These are phyloP conservation scores for Colletes collaris DNA, from an alignment of 2,888 invertebrate species.

Conservation along the genomic window DNA sequence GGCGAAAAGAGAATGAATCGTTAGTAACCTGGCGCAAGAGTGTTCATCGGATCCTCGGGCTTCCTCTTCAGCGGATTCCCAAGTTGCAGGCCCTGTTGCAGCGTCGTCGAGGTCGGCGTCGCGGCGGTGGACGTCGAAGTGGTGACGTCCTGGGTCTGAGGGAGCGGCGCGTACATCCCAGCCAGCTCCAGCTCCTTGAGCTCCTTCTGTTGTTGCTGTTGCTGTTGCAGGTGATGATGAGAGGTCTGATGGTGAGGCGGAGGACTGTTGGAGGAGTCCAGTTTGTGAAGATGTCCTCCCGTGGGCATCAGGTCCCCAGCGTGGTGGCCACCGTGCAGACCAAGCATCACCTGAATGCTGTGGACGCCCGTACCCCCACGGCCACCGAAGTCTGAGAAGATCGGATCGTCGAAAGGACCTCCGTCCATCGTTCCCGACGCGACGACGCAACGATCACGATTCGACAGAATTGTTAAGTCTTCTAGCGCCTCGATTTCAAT, in stretches of 20 bases:
- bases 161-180: slow-evolving; percentile 79
- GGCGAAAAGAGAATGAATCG: too few relatives aligned
- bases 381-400: slow-evolving; percentile 90
- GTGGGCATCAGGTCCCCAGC: slow-evolving; percentile 78
- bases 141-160: slow-evolving; percentile 83
- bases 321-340: slow-evolving; percentile 84
- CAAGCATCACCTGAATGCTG: slow-evolving; percentile 89
- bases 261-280: slow-evolving; percentile 83
- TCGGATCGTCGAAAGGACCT: slow-evolving; percentile 90
- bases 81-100: slow-evolving; percentile 78
- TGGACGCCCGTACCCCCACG: slow-evolving; percentile 85
- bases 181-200: slow-evolving; percentile 80
- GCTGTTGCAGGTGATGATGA: slow-evolving; percentile 81
- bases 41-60: slow-evolving; percentile 77
- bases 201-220: slow-evolving; percentile 83
- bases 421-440: slow-evolving; percentile 86
- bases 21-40: slow-evolving; percentile 75
- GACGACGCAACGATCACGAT: background rate
- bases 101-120: slow-evolving; percentile 82
- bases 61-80: slow-evolving; percentile 79
- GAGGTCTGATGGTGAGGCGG: slow-evolving; percentile 81
- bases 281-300: slow-evolving; percentile 80
- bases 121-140: slow-evolving; percentile 81
- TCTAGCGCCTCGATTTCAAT: too few relatives aligned
- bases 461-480: background rate